Conservation (phyloP, 2,797 vertebrate genomes). For the Chelonia mydas region DNA sequence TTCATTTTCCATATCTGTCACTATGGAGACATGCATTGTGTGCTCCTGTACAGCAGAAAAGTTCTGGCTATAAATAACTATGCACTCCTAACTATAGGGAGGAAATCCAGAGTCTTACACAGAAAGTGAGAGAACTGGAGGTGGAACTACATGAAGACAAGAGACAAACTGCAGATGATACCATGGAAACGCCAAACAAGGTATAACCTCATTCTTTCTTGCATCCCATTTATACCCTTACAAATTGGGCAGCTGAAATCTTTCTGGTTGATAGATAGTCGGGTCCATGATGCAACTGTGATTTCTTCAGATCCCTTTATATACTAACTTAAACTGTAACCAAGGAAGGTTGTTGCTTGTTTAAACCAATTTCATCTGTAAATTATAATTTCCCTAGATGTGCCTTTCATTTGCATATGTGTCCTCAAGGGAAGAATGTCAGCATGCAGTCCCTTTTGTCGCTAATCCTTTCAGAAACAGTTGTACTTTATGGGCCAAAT, state of each 20-base stretch:
- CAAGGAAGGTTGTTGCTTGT: background rate
- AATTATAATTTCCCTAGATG: background rate
- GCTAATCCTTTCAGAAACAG: background rate
- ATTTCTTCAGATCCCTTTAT: background rate
- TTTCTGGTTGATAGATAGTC: background rate
- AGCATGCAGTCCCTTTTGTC: background rate
- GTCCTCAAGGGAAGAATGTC: background rate
- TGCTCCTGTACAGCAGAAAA: background rate
- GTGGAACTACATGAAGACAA: slow-evolving; percentile 58
- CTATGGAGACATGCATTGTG: background rate
- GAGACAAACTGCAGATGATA: slow-evolving; percentile 41
- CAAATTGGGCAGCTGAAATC: background rate
- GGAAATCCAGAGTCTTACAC: slow-evolving; percentile 80
- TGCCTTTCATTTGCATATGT: background rate
- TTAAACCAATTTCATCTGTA: background rate
- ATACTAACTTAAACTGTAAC: background rate
- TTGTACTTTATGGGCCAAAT: background rate
- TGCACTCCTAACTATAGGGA: slow-evolving; percentile 74
- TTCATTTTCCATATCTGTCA: background rate
- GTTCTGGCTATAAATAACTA: background rate
- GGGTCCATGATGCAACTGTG: background rate
- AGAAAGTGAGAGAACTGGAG: slow-evolving; percentile 79
- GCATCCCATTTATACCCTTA: background rate
- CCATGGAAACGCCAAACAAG: slow-evolving; percentile 23
- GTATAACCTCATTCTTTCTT: slow-evolving; percentile 20